A percentile compares a stretch with the other conserved stretches of the same genome.
Conservation (phyloP, 2,888 invertebrate genomes). For the Philereme transversata region DNA sequence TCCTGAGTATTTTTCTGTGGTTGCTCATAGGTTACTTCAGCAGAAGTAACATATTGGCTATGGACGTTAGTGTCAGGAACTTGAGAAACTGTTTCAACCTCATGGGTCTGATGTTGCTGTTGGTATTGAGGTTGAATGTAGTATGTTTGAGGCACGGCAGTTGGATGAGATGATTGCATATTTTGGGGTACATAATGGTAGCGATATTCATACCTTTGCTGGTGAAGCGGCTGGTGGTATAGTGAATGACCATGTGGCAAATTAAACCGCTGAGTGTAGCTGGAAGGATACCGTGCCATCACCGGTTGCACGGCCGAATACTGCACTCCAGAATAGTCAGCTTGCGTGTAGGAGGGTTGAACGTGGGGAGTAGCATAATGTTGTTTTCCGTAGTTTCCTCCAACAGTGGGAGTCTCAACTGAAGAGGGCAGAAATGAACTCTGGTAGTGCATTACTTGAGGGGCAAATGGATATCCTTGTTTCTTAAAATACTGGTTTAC, state of each 20-base stretch:
- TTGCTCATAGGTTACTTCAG: conserved; percentile 51
- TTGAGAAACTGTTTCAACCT: conserved; percentile 39
- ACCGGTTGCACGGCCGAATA: conserved; percentile 79
- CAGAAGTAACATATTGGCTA: conserved; percentile 27
- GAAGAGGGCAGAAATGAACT: conserved; percentile 46
- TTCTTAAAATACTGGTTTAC: conserved; percentile 81
- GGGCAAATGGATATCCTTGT: conserved; percentile 68
- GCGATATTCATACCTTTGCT: conserved; percentile 66
- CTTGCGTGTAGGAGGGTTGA: conserved; percentile 71
- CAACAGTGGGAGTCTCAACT: conserved; percentile 40
- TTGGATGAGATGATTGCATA: conserved; percentile 29
- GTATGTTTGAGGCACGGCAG: conserved; percentile 55
- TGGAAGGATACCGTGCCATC: conserved; percentile 74
- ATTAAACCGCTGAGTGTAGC: conserved; percentile 60
- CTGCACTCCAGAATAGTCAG: conserved; percentile 73
- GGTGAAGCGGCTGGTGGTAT: conserved; percentile 60
- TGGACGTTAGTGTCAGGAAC: conserved; percentile 43
- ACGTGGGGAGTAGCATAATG: conserved; percentile 71
- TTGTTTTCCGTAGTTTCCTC: conserved; percentile 56
- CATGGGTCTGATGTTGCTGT: conserved; percentile 55
- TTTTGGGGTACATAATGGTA: conserved; percentile 63
- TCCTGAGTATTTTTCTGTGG: conserved; percentile 41
- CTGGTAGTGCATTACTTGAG: conserved; percentile 68
- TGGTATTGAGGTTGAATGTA: conserved; percentile 64
- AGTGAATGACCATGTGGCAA: conserved; percentile 57